Evolutionary conservation across 2,797 vertebrate genomes (phyloP).

Genomic region (Accipiter badius): DNA sequence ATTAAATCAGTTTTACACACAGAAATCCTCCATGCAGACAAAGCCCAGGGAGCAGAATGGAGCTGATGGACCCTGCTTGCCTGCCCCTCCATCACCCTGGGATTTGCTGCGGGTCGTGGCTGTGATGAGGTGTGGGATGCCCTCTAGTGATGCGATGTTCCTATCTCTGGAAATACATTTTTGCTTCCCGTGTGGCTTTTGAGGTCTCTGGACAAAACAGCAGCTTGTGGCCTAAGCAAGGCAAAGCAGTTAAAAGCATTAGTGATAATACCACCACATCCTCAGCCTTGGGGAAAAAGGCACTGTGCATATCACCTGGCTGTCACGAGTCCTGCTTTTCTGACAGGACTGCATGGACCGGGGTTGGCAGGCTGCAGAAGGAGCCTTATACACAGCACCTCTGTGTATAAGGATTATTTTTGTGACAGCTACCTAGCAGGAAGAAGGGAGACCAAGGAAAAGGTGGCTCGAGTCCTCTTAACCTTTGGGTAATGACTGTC

Average conservation of each 20-base stretch:
- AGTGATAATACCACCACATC: not conserved
- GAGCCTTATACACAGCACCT: not conserved
- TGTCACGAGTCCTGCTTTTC: not conserved
- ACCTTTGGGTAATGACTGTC: not conserved
- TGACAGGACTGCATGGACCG: rapidly evolving
- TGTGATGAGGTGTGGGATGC: not conserved
- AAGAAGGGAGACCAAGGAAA: not conserved
- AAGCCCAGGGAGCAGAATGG: not conserved
- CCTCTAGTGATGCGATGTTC: not conserved
- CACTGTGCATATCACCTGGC: not conserved
- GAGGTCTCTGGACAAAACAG: not conserved
- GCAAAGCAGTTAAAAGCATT: not conserved
- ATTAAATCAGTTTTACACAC: not conserved
- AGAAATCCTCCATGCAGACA: not conserved
- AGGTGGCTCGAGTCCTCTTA: not conserved
- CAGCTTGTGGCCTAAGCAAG: not conserved
- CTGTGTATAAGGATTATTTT: not conserved
- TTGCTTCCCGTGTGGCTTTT: not conserved
- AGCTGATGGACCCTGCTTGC: not conserved
- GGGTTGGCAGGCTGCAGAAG: not conserved
- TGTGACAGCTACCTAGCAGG: not conserved
- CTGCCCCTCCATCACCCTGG: not conserved
- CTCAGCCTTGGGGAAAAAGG: not conserved
- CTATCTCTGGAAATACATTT: not conserved
- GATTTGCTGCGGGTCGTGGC: not conserved